Conservation (phyloP, 2,888 invertebrate species). For the Parelbella ahira region DNA sequence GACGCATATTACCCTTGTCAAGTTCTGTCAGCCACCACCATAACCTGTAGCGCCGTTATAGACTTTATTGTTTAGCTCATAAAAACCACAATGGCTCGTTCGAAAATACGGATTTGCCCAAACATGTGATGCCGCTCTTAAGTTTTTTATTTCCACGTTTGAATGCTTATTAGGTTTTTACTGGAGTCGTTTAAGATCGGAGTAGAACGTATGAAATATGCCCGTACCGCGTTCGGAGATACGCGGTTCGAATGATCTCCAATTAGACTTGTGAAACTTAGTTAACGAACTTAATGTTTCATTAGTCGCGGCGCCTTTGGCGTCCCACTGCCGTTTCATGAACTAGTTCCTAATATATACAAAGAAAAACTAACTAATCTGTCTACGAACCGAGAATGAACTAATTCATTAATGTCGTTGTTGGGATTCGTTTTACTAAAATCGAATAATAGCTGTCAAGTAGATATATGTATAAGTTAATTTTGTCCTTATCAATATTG, state of each 20-base stretch:
- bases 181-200: slow-evolving; percentile 19
- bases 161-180: slow-evolving; percentile 26
- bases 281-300: slow-evolving; percentile 7
- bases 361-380: too few relatives aligned
- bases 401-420: too few relatives aligned
- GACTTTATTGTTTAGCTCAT: too few relatives aligned
- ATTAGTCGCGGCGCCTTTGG: not conserved
- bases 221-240: slow-evolving; percentile 1
- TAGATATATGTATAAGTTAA: too few relatives aligned
- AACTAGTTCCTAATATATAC: not conserved
- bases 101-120: slow-evolving; percentile 1
- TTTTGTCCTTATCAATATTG: too few relatives aligned
- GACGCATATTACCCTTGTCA: slow-evolving; percentile 19
- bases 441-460: too few relatives aligned
- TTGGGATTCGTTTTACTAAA: too few relatives aligned
- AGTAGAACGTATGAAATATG: slow-evolving; percentile 20
- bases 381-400: too few relatives aligned
- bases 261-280: slow-evolving; percentile 13
- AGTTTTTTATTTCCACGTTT: slow-evolving; percentile 21
- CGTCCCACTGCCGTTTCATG: slow-evolving; percentile 4
- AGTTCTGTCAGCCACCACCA: slow-evolving; percentile 10
- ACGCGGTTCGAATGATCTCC: slow-evolving; percentile 1
- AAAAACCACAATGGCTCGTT: too few relatives aligned
- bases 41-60: too few relatives aligned
- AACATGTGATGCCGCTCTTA: slow-evolving; percentile 16